Conservation (phyloP, 2,888 invertebrate species). For the Ischnura elegans region DNA sequence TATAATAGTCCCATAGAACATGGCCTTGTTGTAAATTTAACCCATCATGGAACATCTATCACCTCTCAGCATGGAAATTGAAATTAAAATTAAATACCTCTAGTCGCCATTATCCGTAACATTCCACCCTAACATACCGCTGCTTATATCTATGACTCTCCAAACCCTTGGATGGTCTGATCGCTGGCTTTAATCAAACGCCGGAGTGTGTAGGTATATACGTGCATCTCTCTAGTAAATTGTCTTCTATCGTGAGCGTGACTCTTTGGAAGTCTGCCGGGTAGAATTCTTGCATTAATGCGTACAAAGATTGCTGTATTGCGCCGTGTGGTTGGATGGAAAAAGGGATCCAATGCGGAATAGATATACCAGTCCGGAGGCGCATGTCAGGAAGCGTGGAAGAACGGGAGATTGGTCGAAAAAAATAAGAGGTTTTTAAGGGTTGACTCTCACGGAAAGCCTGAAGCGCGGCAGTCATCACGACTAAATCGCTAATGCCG, state of each 20-base stretch:
- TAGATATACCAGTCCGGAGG: background rate
- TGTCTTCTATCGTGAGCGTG: background rate
- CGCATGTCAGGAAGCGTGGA: background rate
- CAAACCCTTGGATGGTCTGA: background rate
- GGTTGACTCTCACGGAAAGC: background rate
- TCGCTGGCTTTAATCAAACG: background rate
- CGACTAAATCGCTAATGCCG: conserved; percentile 15
- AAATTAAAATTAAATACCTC: background rate
- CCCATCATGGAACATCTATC: background rate
- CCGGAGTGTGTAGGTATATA: too few species aligned
- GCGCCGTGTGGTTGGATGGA: background rate
- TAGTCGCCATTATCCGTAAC: background rate
- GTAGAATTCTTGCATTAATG: conserved; percentile 9
- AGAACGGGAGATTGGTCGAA: background rate
- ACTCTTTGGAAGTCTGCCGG: background rate
- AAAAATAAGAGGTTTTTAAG: too few species aligned
- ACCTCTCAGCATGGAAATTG: background rate
- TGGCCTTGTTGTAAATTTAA: background rate
- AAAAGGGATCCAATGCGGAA: background rate
- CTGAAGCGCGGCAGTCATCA: background rate
- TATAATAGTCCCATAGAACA: background rate
- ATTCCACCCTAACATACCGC: background rate
- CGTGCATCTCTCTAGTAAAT: background rate
- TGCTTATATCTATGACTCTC: background rate
- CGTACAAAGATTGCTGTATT: background rate